phyloP scores from a whole-genome alignment of 2,888 invertebrate genomes.

The Scaptomyza flava region DNA sequence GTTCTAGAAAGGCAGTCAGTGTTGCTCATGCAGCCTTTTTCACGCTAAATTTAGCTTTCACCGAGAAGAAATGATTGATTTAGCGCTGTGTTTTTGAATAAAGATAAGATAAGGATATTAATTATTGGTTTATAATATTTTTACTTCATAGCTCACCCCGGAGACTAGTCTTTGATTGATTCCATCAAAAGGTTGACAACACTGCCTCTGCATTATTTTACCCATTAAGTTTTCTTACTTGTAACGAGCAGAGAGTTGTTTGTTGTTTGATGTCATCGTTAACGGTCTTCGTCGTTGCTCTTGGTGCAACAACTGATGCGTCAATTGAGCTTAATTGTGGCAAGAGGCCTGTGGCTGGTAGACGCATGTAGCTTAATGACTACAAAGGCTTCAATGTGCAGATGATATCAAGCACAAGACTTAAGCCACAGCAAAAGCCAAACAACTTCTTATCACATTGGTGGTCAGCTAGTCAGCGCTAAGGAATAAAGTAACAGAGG shows the following conservation, averaged over 20 bases:
- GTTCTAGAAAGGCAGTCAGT: slow-evolving; percentile 25
- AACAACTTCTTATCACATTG: slow-evolving; percentile 37
- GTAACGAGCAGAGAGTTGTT: slow-evolving; percentile 13
- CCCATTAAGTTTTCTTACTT: neutral
- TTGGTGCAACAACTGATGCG: slow-evolving; percentile 27
- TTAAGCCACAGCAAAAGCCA: slow-evolving; percentile 15
- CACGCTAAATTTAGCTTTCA: neutral
- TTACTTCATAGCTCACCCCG: too few relatives aligned
- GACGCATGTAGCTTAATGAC: slow-evolving; percentile 22
- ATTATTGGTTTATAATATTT: too few relatives aligned
- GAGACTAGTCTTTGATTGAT: too few relatives aligned
- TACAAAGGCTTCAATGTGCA: slow-evolving; percentile 6
- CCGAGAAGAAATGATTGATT: too few relatives aligned
- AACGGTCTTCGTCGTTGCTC: slow-evolving; percentile 47
- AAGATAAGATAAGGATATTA: too few relatives aligned
- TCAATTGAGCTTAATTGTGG: slow-evolving; percentile 76
- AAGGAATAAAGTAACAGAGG: slow-evolving; percentile 2
- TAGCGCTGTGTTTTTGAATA: too few relatives aligned
- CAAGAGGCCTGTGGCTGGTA: slow-evolving; percentile 16
- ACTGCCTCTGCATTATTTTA: neutral
- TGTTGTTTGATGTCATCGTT: slow-evolving; percentile 54
- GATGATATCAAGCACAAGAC: slow-evolving; percentile 4
- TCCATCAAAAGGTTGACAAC: neutral
- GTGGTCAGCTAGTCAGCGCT: slow-evolving; percentile 1
- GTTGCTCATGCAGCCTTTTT: neutral